Base-by-base conservation (phyloP, 2,888 invertebrate species). In the Mythimna lalbum region DNA sequence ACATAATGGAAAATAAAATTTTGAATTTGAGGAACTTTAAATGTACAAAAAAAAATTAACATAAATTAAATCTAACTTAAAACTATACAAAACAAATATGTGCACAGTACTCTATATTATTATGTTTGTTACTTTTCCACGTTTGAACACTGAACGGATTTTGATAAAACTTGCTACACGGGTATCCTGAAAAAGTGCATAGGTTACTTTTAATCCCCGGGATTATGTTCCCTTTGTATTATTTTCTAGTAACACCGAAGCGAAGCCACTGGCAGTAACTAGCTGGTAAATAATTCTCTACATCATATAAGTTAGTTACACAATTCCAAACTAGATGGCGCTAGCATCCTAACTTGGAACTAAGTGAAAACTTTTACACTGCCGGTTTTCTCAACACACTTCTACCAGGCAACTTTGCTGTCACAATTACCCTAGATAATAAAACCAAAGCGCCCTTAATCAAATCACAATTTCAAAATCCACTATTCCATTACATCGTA, bases 401-500 rank as follows among this genome's bases (percentile, higher is more conserved):
- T 55, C 19, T 50, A 50, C n/a, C 27, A 19, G 23, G 43, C 47
- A 55, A 23, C 17, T n/a, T 50, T 17, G 39, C 63, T 53, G 56
- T 56, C 36, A 43, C 75, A 50, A 75, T 80, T 69, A 69, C 53
- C 74, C 55, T 23, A 73, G 59, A 74, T 76, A 69, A 76, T 76
- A 73, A 62, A 62, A 68, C 43, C 53, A 47, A 61, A 82, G 33
- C 59, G 60, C 63, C 69, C 79, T 63, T 76, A 84, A 83, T 83
- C 84, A 84, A 85, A 78, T 74, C 73, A 71, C 76, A 74, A 82
- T 80, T 82, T 69, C 66, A 75, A 80, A 85, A 78, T 80, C 61
- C 61, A 72, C 65, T 69, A 77, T 84, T 78, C 85, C 63, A 85
- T 83, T 82, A 78, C 63, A 62, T 65, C 81, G 78, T 83, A 85